Evolutionary conservation across 2,797 vertebrate genomes (phyloP).

Genomic region (Danio aesculapii): DNA sequence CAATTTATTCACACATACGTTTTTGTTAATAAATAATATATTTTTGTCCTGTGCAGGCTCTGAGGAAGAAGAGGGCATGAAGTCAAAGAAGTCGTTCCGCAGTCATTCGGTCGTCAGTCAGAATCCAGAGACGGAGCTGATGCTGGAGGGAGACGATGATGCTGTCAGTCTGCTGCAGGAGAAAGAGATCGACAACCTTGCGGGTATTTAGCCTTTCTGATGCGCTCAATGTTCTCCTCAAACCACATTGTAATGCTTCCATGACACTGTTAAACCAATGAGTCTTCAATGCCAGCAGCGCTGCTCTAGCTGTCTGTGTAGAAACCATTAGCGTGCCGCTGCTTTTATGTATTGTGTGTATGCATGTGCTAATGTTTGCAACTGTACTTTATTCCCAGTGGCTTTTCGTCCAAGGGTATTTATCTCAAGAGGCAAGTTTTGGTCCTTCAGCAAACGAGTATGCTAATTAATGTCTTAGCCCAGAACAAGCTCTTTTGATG

Average conservation of each 20-base stretch:
- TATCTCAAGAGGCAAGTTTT: conserved; percentile 94
- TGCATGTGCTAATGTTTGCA: conserved; percentile 55
- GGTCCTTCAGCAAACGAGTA: conserved; percentile 39
- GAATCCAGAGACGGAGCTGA: conserved; percentile 94
- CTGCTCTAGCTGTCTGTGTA: neutral
- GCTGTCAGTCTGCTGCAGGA: conserved; percentile 96
- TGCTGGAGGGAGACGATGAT: conserved; percentile 98
- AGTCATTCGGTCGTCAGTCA: conserved; percentile 94
- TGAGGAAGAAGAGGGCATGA: conserved; percentile 90
- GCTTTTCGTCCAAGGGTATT: conserved; percentile 90
- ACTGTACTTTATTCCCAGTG: conserved; percentile 79
- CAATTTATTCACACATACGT: neutral
- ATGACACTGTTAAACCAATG: conserved; percentile 7
- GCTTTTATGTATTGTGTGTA: conserved; percentile 49
- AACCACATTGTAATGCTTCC: conserved; percentile 8
- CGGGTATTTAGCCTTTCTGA: conserved; percentile 78
- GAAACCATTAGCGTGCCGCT: conserved; percentile 4
- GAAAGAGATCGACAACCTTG: conserved; percentile 98
- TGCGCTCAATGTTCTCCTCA: neutral
- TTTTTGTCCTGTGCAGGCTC: conserved; percentile 75
- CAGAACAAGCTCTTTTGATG: conserved; percentile 20
- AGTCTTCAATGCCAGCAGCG: neutral
- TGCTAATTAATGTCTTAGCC: conserved; percentile 40
- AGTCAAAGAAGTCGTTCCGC: conserved; percentile 93
- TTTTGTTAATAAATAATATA: accelerated